Evolutionary conservation across 2,113 vertebrate genomes (phyloP).

Genomic region (Uria aalge): DNA sequence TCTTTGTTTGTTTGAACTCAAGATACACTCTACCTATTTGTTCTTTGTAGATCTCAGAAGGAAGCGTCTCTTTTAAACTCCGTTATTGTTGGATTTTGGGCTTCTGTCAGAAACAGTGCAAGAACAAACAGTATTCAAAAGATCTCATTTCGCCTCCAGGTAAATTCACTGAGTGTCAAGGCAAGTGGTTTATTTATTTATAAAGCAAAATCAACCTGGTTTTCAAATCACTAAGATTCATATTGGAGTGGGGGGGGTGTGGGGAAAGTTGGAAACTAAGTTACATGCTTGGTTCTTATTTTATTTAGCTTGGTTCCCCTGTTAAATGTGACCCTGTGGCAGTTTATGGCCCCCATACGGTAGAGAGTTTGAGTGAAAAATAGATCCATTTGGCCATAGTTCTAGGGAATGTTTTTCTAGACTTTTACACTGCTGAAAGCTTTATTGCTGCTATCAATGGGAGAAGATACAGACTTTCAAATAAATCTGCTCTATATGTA

Average conservation of each 20-base stretch:
- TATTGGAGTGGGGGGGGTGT: not conserved
- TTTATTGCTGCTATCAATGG: slow-evolving; percentile 60
- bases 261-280: not conserved
- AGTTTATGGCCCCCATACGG: slow-evolving; percentile 46
- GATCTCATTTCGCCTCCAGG: not conserved
- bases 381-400: slow-evolving; percentile 63
- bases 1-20: not conserved
- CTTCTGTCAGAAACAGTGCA: not conserved
- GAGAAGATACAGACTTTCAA: slow-evolving; percentile 59
- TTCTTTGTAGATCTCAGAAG: not conserved
- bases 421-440: slow-evolving; percentile 69
- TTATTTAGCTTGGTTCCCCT: slow-evolving; percentile 42
- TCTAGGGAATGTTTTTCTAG: slow-evolving; percentile 70
- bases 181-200: slow-evolving; percentile 3
- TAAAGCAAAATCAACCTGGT: not conserved
- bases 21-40: not conserved
- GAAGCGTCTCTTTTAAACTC: not conserved
- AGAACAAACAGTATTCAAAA: slow-evolving; percentile 7
- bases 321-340: slow-evolving; percentile 64
- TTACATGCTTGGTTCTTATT: not conserved
- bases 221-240: not conserved
- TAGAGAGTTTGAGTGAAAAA: slow-evolving; percentile 69
- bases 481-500: slow-evolving; percentile 56
- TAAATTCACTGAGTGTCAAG: not conserved
- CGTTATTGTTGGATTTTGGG: not conserved